These are phyloP conservation scores for Falco peregrinus DNA, from an alignment of 2,797 vertebrate species.

Conservation along the genomic window DNA sequence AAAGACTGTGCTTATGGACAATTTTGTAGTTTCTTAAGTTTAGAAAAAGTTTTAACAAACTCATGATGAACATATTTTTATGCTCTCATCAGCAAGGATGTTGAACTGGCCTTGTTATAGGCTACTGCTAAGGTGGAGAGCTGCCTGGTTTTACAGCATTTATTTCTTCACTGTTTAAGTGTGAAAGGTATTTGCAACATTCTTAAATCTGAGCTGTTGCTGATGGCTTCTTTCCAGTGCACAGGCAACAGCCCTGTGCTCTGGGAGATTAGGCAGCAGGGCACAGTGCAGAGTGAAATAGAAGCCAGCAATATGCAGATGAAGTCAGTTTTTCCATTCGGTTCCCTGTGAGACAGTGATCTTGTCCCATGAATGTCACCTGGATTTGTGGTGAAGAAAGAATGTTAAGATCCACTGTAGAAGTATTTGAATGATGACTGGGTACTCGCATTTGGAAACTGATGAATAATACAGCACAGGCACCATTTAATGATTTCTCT, in stretches of 20 bases:
- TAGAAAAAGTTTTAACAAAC: background rate
- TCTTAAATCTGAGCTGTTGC: background rate
- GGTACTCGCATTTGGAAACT: background rate
- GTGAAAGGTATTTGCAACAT: background rate
- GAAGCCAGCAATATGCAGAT: background rate
- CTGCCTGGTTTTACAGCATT: background rate
- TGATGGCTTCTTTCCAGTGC: background rate
- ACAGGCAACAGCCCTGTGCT: fast-evolving
- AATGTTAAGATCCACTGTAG: background rate
- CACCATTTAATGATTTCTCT: background rate
- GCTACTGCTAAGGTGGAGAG: background rate
- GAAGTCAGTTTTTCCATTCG: background rate
- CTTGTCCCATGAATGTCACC: background rate
- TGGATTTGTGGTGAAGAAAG: background rate
- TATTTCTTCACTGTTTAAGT: background rate
- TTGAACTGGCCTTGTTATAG: background rate
- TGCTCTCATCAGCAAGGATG: background rate
- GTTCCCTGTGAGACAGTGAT: background rate
- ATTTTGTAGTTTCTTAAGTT: background rate
- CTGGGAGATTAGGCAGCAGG: background rate
- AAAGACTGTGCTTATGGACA: background rate
- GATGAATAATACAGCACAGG: background rate
- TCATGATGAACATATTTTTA: background rate
- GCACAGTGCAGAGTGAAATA: background rate
- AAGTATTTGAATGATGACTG: background rate